Base-by-base conservation (phyloP, 1,140 invertebrate species). In the Frieseomelitta varia region DNA sequence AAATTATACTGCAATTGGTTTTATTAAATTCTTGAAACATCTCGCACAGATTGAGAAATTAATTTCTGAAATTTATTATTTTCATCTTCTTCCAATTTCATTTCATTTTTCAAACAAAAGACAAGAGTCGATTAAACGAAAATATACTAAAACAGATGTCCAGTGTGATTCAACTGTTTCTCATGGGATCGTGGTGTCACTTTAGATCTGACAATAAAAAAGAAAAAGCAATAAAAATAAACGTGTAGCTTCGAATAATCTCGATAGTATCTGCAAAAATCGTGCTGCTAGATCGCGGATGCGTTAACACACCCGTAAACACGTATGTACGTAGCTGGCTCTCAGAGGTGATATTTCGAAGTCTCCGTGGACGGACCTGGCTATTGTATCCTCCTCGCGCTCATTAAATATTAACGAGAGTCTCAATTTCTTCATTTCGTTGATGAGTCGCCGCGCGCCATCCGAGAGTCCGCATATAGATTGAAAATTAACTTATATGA, bases 401-500 rank as follows among this genome's bases (percentile, higher is more conserved):
- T 94, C 94, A 94, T 95, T 95, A 95, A 94, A 94, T 94, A 94
- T 95, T 95, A 95, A 95, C 94, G 93, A 94, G 93, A 93, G 91
- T 93, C 92, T 94, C 91, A 94, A 95, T 95, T 95, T 94, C 94
- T 94, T 94, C 93, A 95, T 95, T 95, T 94, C 92, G 92, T 91
- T 94, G 93, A 93, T 94, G 93, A 93, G 92, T 93, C 93, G 92
- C 92, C 90, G 92, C 88, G 92, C 91, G 87, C 92, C 91, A 92
- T 92, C 90, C 90, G 88, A 85, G 87, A 93, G 91, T 91, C 93
- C 92, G 94, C 94, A 95, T 95, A 95, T 95, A 95, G 94, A 95
- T 95, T 95, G 94, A 95, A 95, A 95, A 95, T 95, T 95, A 95
- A 95, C 94, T 95, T 95, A 95, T 95, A 95, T 93, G 94, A 94